Evolutionary conservation across 2,888 invertebrate species (phyloP).

Genomic region (Margaritifera margaritifera): DNA sequence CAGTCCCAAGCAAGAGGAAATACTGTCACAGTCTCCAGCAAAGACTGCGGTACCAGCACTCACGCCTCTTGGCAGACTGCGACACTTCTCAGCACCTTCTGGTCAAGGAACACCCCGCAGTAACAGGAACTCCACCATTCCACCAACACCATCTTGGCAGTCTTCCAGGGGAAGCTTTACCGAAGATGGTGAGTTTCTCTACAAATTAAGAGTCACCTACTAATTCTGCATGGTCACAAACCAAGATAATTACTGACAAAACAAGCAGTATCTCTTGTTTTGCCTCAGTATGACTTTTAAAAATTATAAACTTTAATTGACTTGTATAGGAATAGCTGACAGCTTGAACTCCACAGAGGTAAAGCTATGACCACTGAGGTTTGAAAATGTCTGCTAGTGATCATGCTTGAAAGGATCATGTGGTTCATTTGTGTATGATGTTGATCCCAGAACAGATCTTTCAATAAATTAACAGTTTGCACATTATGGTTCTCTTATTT

Average conservation of each 20-base stretch:
- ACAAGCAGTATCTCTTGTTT: not conserved
- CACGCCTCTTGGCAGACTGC: conserved; percentile 35
- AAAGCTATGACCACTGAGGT: too few relatives aligned
- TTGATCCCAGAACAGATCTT: too few relatives aligned
- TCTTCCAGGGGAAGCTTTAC: conserved; percentile 62
- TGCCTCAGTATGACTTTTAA: not conserved
- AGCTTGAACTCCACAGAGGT: too few relatives aligned
- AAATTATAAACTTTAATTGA: too few relatives aligned
- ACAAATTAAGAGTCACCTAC: not conserved
- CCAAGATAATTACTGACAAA: not conserved
- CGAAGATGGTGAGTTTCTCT: conserved; percentile 38
- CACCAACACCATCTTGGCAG: conserved; percentile 61
- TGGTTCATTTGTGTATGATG: too few relatives aligned
- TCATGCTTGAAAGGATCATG: too few relatives aligned
- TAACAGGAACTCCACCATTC: conserved; percentile 46
- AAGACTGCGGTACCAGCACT: conserved; percentile 25
- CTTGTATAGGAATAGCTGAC: too few relatives aligned
- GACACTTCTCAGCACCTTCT: conserved; percentile 64
- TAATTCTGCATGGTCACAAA: not conserved
- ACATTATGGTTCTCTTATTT: too few relatives aligned
- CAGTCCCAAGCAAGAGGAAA: conserved; percentile 16
- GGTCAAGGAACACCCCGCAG: conserved; percentile 55
- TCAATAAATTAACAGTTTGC: too few relatives aligned
- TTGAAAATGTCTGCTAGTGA: too few relatives aligned
- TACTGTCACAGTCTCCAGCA: conserved; percentile 21